Percentiles rank a stretch among this genome's conserved stretches.
Evolutionary conservation across 23 tunicate genomes (phyloP).

Genomic region (Halocynthia aurantium): DNA sequence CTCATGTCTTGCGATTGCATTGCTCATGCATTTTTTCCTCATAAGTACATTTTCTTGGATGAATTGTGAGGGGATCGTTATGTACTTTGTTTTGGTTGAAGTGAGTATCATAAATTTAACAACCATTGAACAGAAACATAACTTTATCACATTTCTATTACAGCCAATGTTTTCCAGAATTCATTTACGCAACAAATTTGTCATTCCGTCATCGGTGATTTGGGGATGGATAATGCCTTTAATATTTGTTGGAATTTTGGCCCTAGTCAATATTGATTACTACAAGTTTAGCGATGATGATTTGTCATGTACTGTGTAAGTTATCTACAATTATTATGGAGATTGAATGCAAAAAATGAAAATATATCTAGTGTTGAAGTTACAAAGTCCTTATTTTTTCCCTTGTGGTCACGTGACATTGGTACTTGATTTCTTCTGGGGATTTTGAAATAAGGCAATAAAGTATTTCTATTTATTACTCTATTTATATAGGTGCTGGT

Average conservation of each 20-base stretch:
- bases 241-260: conserved; percentile 8
- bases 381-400: too few species aligned
- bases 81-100: not conserved
- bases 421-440: not conserved
- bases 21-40: conserved; percentile 18
- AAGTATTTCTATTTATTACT: not conserved
- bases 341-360: too few species aligned
- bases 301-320: not conserved
- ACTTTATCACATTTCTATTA: not conserved
- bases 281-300: conserved; percentile 6
- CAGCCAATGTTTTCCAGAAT: not conserved
- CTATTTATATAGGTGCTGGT: conserved; percentile 17
- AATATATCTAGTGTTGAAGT: too few species aligned
- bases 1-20: conserved; percentile 22
- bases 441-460: not conserved
- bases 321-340: not conserved
- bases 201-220: not conserved
- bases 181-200: not conserved
- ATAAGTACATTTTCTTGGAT: conserved; percentile 17
- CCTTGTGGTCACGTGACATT: too few species aligned
- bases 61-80: conserved; percentile 8
- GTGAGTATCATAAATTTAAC: not conserved
- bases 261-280: not conserved
- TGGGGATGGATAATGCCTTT: conserved; percentile 20
- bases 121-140: not conserved